These are phyloP conservation scores for Garrulus glandarius DNA, from an alignment of 2,797 vertebrate species.

Conservation along the genomic window DNA sequence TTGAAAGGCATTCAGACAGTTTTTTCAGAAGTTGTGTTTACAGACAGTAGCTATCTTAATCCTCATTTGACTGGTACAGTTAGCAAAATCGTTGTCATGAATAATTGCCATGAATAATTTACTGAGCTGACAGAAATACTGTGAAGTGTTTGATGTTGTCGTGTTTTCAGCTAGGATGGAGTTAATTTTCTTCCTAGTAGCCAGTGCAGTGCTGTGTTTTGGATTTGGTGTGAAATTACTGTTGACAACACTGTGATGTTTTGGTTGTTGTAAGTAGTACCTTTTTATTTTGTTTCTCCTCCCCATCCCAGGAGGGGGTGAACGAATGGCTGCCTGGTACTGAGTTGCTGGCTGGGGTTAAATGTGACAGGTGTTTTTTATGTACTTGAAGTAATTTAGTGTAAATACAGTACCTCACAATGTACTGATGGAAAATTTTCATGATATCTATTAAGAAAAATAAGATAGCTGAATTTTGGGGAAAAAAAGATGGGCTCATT, in stretches of 20 bases:
- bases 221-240: not conserved
- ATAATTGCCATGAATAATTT: not conserved
- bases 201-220: not conserved
- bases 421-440: not conserved
- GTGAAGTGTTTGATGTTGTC: not conserved
- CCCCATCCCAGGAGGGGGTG: fast-evolving
- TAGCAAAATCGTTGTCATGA: slow-evolving; percentile 23
- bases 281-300: not conserved
- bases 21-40: slow-evolving; percentile 21
- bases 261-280: not conserved
- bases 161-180: not conserved
- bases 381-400: not conserved
- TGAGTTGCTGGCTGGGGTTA: not conserved
- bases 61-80: not conserved
- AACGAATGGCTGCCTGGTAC: not conserved
- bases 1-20: slow-evolving; percentile 43
- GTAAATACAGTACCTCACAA: not conserved
- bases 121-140: not conserved
- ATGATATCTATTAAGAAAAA: not conserved
- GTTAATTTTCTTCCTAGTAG: not conserved
- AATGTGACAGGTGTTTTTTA: not conserved
- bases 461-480: not conserved
- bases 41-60: not conserved
- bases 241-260: not conserved
- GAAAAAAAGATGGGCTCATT: not conserved